Conservation (phyloP, 2,888 invertebrate genomes). For the Synergus japonicus region DNA sequence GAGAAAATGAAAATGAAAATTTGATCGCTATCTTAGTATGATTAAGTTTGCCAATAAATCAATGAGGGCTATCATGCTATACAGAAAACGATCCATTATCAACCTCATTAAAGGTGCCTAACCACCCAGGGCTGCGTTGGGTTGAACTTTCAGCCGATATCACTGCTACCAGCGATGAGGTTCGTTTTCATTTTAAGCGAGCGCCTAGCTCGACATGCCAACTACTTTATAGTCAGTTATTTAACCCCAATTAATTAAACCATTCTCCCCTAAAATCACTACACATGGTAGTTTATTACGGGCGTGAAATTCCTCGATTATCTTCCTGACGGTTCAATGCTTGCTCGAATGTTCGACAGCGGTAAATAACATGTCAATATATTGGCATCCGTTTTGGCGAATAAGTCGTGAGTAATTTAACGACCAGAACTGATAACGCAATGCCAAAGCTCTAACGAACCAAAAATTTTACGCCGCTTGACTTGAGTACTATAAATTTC, state of each 20-base stretch:
- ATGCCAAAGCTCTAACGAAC: constrained; percentile 9
- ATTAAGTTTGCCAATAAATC: constrained; percentile 64
- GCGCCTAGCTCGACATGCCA: constrained; percentile 56
- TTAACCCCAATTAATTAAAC: constrained; percentile 65
- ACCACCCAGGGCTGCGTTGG: constrained; percentile 46
- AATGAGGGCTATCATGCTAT: constrained; percentile 55
- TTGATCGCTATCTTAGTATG: constrained; percentile 42
- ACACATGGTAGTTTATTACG: constrained; percentile 49
- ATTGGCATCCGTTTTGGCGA: constrained; percentile 5
- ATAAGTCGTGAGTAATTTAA: constrained; percentile 37
- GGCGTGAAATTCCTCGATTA: constrained; percentile 48
- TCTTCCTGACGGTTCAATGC: constrained; percentile 41
- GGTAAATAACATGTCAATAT: constrained; percentile 36
- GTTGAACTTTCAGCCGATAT: constrained; percentile 47
- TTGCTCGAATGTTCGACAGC: constrained; percentile 23
- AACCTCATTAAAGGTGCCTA: constrained; percentile 67
- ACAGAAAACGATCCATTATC: constrained; percentile 66
- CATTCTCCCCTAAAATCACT: constrained; percentile 31
- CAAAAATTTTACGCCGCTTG: neutral
- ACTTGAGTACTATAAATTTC: too few species aligned
- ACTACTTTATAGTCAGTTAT: constrained; percentile 63
- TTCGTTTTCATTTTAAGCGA: constrained; percentile 44
- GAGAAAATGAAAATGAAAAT: constrained; percentile 55
- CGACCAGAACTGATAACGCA: constrained; percentile 20
- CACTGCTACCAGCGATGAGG: constrained; percentile 44